These are phyloP conservation scores for Erebia aethiops DNA, from an alignment of 2,888 invertebrate genomes.

Conservation along the genomic window DNA sequence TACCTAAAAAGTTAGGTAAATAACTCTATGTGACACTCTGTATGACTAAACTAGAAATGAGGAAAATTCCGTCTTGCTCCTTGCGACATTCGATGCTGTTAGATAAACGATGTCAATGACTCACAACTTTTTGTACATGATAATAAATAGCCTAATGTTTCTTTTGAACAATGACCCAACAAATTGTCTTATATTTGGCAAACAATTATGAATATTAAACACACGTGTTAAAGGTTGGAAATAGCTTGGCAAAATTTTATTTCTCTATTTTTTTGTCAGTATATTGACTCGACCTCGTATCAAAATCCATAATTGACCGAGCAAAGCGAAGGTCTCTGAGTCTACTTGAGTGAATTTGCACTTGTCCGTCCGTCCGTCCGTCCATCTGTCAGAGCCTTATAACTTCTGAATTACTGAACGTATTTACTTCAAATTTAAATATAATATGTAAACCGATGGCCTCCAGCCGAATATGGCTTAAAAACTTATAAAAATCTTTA, in stretches of 20 bases:
- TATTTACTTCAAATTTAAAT: too few relatives aligned
- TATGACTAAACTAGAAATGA: conserved; percentile 5
- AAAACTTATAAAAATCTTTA: too few relatives aligned
- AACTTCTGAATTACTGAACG: too few relatives aligned
- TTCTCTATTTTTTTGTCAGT: conserved; percentile 14
- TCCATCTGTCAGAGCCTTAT: too few relatives aligned
- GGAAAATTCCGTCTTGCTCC: conserved; percentile 13
- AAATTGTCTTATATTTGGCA: conserved; percentile 1
- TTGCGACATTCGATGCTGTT: conserved; percentile 12
- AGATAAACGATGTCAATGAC: conserved; percentile 30
- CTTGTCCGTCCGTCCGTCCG: too few relatives aligned
- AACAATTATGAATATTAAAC: conserved; percentile 20
- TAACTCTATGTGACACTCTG: not conserved
- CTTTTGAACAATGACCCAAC: conserved; percentile 30
- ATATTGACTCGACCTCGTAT: conserved; percentile 10
- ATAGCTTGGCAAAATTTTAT: conserved; percentile 10
- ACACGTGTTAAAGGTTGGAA: conserved; percentile 1
- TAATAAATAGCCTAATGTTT: conserved; percentile 29
- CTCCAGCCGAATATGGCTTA: too few relatives aligned
- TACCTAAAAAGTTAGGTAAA: not conserved
- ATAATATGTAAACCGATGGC: too few relatives aligned
- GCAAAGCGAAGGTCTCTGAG: too few relatives aligned
- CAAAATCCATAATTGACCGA: not conserved
- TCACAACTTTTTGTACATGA: conserved; percentile 27
- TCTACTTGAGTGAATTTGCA: too few relatives aligned